Percentiles rank a stretch among this genome's conserved stretches.
These are phyloP conservation scores for Erithacus rubecula DNA, from an alignment of 2,797 vertebrate genomes.

Conservation along the genomic window DNA sequence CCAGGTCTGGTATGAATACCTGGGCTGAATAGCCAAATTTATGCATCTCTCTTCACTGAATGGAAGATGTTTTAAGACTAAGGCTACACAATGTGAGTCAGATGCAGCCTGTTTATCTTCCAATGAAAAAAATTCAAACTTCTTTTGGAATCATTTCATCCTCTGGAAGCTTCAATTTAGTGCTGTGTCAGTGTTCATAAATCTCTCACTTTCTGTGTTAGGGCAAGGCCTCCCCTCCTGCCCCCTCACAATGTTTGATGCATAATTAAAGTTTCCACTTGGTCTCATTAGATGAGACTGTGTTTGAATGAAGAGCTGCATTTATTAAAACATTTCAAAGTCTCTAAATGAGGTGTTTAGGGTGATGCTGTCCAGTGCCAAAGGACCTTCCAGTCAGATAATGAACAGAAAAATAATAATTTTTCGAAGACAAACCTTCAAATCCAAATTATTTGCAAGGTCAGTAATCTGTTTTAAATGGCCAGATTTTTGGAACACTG, in stretches of 20 bases:
- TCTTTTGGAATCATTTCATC: neutral
- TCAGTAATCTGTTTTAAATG: neutral
- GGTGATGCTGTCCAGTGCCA: neutral
- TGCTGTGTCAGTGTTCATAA: neutral
- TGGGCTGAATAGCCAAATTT: neutral
- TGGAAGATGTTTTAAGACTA: neutral
- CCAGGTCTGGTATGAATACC: neutral
- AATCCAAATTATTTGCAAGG: neutral
- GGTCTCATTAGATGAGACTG: neutral
- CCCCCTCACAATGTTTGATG: neutral
- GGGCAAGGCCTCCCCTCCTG: neutral
- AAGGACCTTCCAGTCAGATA: neutral
- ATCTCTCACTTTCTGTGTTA: neutral
- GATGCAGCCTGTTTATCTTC: neutral
- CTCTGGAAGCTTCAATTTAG: neutral
- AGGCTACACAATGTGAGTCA: neutral
- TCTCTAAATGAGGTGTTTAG: neutral
- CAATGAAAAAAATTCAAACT: neutral
- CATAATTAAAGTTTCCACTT: neutral
- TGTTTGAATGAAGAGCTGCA: neutral
- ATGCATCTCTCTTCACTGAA: neutral
- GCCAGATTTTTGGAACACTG: neutral
- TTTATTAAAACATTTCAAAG: neutral
- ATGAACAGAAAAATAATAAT: rapidly evolving
- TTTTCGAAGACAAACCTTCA: neutral